Evolutionary conservation across 2,113 vertebrate species (phyloP).

Genomic region (Gymnogyps californianus): DNA sequence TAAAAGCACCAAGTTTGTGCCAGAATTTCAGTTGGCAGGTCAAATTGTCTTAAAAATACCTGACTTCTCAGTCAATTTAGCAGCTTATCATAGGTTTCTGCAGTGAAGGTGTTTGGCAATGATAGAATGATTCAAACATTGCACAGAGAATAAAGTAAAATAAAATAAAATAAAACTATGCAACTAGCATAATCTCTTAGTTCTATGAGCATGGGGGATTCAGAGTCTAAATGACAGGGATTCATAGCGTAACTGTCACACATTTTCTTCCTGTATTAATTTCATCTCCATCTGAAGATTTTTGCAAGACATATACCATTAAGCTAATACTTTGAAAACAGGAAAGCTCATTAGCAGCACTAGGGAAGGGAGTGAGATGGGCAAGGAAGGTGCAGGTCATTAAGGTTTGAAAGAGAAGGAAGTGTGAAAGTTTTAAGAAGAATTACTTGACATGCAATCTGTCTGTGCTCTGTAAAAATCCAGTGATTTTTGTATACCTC

Average conservation of each 20-base stretch:
- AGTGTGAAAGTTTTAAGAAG: background rate
- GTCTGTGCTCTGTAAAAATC: background rate
- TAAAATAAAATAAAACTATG: background rate
- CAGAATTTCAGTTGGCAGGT: background rate
- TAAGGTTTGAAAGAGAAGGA: constrained; percentile 7
- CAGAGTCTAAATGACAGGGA: background rate
- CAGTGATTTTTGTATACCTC: background rate
- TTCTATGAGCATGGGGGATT: background rate
- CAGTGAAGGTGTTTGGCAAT: background rate
- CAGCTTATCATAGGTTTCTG: background rate
- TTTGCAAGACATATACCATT: background rate
- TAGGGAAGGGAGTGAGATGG: background rate
- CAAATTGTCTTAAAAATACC: background rate
- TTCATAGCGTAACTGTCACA: background rate
- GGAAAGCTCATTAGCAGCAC: constrained; percentile 40
- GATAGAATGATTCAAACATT: background rate
- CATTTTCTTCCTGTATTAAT: background rate
- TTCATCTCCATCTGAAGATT: background rate
- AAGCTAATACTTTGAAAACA: background rate
- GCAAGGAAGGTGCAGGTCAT: background rate
- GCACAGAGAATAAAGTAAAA: background rate
- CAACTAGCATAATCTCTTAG: background rate
- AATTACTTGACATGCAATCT: background rate
- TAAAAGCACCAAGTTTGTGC: background rate
- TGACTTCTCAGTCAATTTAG: background rate